phyloP scores from a whole-genome alignment of 2,113 vertebrate genomes.

The Rousettus leschenaultii region DNA sequence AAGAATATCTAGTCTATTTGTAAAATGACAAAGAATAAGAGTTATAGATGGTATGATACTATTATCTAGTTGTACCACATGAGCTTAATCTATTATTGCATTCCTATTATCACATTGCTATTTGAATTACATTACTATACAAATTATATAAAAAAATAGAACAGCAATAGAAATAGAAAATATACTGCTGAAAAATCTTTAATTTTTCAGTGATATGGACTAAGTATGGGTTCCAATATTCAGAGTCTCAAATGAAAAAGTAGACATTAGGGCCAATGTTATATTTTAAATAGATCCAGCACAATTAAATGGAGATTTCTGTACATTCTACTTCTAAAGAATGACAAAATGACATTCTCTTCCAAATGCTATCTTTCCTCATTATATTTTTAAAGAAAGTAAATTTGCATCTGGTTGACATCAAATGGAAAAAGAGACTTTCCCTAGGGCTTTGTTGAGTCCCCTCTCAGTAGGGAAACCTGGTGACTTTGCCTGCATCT shows the following conservation, averaged over 20 bases:
- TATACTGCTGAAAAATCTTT: not conserved
- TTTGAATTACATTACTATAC: not conserved
- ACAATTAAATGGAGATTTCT: not conserved
- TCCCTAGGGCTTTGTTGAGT: not conserved
- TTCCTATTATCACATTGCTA: not conserved
- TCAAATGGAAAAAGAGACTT: not conserved
- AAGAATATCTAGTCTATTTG: not conserved
- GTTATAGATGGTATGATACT: not conserved
- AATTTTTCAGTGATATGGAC: not conserved
- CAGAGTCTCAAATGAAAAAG: not conserved
- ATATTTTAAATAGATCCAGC: not conserved
- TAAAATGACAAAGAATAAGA: not conserved
- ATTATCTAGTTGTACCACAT: not conserved
- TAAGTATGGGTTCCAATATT: not conserved
- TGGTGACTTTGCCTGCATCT: not conserved
- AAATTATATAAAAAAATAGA: not conserved
- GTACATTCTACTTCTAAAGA: not conserved
- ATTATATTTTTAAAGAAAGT: not conserved
- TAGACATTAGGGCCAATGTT: not conserved
- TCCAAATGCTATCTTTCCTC: not conserved
- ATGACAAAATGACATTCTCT: not conserved
- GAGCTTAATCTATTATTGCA: not conserved
- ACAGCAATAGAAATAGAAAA: not conserved
- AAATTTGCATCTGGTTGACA: not conserved
- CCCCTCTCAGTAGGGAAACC: not conserved